Conservation (phyloP, 2,113 vertebrate species). For the Ailurus styani region DNA sequence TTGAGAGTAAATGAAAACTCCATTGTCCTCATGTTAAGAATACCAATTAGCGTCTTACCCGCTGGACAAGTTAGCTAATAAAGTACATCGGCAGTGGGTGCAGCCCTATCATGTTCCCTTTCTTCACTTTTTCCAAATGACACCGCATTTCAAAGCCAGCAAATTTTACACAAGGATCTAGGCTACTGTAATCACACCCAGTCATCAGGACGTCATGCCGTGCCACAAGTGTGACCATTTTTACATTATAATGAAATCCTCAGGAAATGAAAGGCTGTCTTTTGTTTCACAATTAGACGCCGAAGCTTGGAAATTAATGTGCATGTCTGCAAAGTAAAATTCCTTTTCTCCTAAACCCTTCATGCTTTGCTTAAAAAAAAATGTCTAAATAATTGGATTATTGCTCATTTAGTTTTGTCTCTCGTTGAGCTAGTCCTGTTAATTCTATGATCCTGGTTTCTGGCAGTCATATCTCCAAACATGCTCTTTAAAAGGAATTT, state of each 20-base stretch:
- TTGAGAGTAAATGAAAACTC: not conserved
- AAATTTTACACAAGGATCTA: not conserved
- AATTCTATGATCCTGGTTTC: not conserved
- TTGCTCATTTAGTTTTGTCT: not conserved
- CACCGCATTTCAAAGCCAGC: not conserved
- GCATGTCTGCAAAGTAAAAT: not conserved
- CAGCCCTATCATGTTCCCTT: not conserved
- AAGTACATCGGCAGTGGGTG: not conserved
- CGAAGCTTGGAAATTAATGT: not conserved
- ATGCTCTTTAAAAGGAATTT: not conserved
- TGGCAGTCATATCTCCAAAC: not conserved
- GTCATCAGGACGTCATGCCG: not conserved
- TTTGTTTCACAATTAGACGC: not conserved
- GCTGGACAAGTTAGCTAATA: not conserved
- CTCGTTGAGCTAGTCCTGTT: not conserved
- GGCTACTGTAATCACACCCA: no score
- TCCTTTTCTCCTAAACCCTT: not conserved
- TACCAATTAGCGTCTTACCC: not conserved
- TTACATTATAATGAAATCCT: not conserved
- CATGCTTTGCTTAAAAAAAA: not conserved
- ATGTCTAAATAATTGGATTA: not conserved
- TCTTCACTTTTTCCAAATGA: not conserved
- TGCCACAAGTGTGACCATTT: not conserved
- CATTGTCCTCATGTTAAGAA: not conserved
- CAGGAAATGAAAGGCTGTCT: not conserved